These are phyloP conservation scores for Onthophagus taurus DNA, from an alignment of 1,140 invertebrate species.

Conservation along the genomic window DNA sequence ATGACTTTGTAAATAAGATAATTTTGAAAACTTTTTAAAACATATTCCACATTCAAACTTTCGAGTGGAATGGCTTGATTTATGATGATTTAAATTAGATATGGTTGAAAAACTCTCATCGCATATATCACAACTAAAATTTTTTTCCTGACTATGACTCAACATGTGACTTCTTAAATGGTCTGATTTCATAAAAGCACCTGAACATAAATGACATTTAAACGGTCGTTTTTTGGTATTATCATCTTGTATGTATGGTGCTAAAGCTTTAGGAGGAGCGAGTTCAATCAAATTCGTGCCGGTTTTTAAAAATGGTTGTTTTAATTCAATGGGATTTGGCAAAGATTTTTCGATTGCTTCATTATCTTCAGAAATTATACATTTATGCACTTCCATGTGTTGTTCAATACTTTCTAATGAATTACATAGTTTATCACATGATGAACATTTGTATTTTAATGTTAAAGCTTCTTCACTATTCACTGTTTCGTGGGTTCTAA, in stretches of 20 bases:
- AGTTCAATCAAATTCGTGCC: conserved; percentile 13
- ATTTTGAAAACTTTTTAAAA: conserved; percentile 45
- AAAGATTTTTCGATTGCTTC: conserved; percentile 2
- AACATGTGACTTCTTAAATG: conserved; percentile 24
- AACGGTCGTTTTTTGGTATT: conserved; percentile 11
- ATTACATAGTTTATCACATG: conserved; percentile 18
- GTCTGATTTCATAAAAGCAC: conserved; percentile 20
- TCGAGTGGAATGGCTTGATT: no score
- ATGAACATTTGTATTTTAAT: conserved; percentile 16
- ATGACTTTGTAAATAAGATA: conserved; percentile 43
- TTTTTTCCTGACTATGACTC: conserved; percentile 20
- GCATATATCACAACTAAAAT: conserved; percentile 24
- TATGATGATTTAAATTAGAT: no score
- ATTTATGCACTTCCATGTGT: conserved; percentile 11
- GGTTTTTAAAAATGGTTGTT: conserved; percentile 20
- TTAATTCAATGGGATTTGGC: conserved; percentile 3
- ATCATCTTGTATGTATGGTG: conserved; percentile 7
- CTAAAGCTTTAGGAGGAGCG: background rate
- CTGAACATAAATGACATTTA: conserved; percentile 21
- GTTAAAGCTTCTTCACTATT: background rate
- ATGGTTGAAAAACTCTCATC: no score
- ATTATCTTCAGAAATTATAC: background rate
- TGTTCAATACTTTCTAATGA: conserved; percentile 11
- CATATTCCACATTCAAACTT: conserved; percentile 50
- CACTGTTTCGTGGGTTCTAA: no score